Evolutionary conservation across 2,797 vertebrate genomes (phyloP), one percentile per base, ranked within the genome.

Genomic region (Coracias cyanogaster): DNA sequence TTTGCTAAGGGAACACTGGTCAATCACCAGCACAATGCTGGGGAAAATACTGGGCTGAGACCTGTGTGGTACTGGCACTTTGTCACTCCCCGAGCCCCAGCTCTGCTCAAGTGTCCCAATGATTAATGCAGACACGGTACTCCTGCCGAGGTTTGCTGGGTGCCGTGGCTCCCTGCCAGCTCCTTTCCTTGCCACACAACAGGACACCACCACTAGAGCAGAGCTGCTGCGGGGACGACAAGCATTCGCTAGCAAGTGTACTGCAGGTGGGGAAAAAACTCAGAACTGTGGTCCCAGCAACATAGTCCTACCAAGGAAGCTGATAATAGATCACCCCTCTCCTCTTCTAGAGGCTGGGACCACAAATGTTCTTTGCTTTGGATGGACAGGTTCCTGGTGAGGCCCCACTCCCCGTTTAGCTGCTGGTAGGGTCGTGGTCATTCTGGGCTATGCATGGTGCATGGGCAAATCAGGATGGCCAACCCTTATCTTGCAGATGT

Each of bases 11-110:
- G 2, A 92, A 4, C 2, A 1, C 60, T 86, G 89, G 67, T 92
- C 88, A 90, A 89, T 93, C 91, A 92, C 67, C 14, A 80, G 78
- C 88, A 95, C 88, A 90, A 86, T 43, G 71, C 77, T 28, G 74
- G 60, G 21, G 48, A 21, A 66, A 73, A 13, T 8, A 18, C 52
- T 12, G n/a, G 7, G 31, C 29, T 67, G 60, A 82, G 7, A 87
- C 55, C 58, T 39, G 31, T 1, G 5, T 22, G 61, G 66, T 46
- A 62, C 48, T 2, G 71, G 54, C 60, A 62, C 37, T 60, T 70
- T 22, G 9, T 39, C 12, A 10, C 28, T 17, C 33, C 29, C 19
- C 18, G 46, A 2, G 0, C 37, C 37, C 7, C 24, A 35, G 19
- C 87, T 61, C 80, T n/a, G 58, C 78, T 70, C 51, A 6, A 62